A percentile compares a stretch with the other conserved stretches of the same genome.
phyloP scores from a whole-genome alignment of 2,888 invertebrate species.

The Pandemis cinnamomeana region DNA sequence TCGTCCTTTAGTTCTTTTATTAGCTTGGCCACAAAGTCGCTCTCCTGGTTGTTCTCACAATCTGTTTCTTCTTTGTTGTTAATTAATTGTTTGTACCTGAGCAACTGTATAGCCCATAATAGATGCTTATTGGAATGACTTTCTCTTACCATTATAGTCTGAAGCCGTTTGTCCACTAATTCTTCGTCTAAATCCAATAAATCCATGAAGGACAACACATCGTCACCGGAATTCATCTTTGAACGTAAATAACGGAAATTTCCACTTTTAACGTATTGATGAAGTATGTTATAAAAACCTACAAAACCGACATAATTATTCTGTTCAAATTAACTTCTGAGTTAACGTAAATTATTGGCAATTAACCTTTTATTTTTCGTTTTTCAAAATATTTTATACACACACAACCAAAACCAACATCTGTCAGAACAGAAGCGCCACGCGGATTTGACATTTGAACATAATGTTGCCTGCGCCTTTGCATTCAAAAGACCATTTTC shows the following conservation, averaged over 20 bases:
- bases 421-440: conserved; percentile 14
- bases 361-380: conserved; percentile 3
- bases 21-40: conserved; percentile 64
- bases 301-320: not conserved
- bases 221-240: conserved; percentile 52
- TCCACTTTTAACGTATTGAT: not conserved
- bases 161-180: conserved; percentile 67
- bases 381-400: conserved; percentile 10
- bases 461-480: conserved; percentile 16
- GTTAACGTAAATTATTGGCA: not conserved
- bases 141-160: conserved; percentile 62
- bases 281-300: not conserved
- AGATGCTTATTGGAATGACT: conserved; percentile 62
- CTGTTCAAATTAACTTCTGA: not conserved
- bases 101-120: conserved; percentile 60
- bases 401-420: conserved; percentile 5
- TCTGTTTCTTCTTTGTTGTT: conserved; percentile 69
- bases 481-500: not conserved
- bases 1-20: conserved; percentile 55
- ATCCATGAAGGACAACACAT: conserved; percentile 68
- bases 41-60: conserved; percentile 71
- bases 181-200: conserved; percentile 76
- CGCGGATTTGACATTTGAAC: conserved; percentile 25
- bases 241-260: conserved; percentile 36
- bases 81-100: conserved; percentile 75